These are phyloP conservation scores for Cephus runcator DNA, from an alignment of 2,888 invertebrate genomes.

Conservation along the genomic window DNA sequence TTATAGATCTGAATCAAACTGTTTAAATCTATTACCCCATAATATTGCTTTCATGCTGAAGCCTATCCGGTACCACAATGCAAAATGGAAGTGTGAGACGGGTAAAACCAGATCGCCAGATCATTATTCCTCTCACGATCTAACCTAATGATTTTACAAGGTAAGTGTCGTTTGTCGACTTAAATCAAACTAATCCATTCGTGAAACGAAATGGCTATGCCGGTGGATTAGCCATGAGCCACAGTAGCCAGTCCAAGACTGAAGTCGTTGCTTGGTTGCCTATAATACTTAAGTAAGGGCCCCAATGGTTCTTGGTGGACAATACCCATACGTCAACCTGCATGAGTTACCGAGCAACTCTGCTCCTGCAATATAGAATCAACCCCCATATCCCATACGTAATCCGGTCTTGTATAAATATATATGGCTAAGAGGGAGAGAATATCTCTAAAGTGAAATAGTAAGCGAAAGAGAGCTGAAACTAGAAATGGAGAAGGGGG, in stretches of 20 bases:
- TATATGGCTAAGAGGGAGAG: neutral
- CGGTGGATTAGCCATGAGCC: slow-evolving; percentile 31
- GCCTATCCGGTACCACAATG: neutral
- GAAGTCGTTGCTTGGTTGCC: slow-evolving; percentile 27
- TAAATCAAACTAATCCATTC: slow-evolving; percentile 53
- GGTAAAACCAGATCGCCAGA: neutral
- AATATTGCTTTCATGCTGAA: neutral
- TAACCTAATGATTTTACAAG: slow-evolving; percentile 53
- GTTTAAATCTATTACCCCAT: neutral
- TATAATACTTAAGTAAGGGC: slow-evolving; percentile 28
- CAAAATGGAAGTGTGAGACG: neutral
- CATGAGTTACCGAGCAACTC: slow-evolving; percentile 52
- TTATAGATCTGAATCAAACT: neutral
- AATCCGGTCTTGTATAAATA: slow-evolving; percentile 13
- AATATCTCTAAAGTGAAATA: slow-evolving; percentile 7
- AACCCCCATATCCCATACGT: slow-evolving; percentile 17
- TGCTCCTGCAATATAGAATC: slow-evolving; percentile 15
- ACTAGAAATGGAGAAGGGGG: slow-evolving; percentile 19
- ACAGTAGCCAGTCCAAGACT: slow-evolving; percentile 27
- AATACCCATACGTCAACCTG: slow-evolving; percentile 51
- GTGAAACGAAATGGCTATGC: slow-evolving; percentile 39
- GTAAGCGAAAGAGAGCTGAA: slow-evolving; percentile 8
- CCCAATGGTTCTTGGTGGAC: slow-evolving; percentile 39
- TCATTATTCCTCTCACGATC: neutral
- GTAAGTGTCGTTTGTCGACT: slow-evolving; percentile 53